These are phyloP conservation scores for Matsumurasca onukii DNA, from an alignment of 1,140 invertebrate genomes.

Conservation along the genomic window DNA sequence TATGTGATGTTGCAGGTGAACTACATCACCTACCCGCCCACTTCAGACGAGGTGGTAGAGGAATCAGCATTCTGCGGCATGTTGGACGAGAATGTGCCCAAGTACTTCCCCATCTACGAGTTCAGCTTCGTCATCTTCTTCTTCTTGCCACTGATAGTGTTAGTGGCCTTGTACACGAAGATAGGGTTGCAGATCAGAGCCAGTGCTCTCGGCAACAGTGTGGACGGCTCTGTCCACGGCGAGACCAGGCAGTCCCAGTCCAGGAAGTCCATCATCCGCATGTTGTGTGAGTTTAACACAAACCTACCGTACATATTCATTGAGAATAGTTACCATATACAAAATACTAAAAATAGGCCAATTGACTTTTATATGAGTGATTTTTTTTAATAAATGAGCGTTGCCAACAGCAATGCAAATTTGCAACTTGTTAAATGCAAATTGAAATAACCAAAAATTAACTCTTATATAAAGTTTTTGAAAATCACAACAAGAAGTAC, in stretches of 20 bases:
- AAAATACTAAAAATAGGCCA: no score
- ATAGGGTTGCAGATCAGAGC: constrained; percentile 66
- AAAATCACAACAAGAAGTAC: no score
- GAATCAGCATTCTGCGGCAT: constrained; percentile 79
- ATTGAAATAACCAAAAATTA: no score
- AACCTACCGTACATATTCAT: no score
- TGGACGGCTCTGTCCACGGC: constrained; percentile 63
- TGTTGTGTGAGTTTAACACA: constrained; percentile 70
- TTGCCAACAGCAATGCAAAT: no score
- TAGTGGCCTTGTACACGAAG: constrained; percentile 71
- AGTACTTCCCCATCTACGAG: constrained; percentile 68
- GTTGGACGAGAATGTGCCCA: constrained; percentile 57
- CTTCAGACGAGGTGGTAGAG: constrained; percentile 35
- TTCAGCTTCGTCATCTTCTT: constrained; percentile 83
- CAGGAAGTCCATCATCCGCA: constrained; percentile 73
- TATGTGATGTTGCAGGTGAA: constrained; percentile 33
- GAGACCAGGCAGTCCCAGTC: constrained; percentile 66
- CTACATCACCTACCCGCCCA: constrained; percentile 36
- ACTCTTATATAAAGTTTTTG: no score
- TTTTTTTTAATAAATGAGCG: no score
- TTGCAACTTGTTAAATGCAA: no score
- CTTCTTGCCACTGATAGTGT: constrained; percentile 75
- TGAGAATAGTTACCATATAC: no score
- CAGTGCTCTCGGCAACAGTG: constrained; percentile 51
- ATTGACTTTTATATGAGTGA: no score